Evolutionary conservation across 2,888 invertebrate species (phyloP), one percentile per base, ranked within the genome.

Genomic region (Frankliniella fusca): DNA sequence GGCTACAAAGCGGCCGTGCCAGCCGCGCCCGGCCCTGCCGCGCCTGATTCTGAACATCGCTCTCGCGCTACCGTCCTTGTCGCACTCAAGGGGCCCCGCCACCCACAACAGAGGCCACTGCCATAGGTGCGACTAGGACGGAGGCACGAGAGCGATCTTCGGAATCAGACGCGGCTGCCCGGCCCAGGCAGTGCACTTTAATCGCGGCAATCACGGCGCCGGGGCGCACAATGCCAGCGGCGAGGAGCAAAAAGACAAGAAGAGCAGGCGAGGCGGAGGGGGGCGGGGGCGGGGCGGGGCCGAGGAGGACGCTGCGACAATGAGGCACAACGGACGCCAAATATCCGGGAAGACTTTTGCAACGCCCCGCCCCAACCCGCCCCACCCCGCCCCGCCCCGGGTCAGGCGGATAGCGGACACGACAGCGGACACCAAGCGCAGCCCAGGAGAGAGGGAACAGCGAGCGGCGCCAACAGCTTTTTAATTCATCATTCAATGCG

Each of bases 401-500:
- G 54, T 5, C 54, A 38, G 61, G 61, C 61, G 15, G 7, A 54
- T 9, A 54, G 61, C 61, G 15, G 7, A 54, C 54, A 54, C 5
- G 54, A n/a, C 61, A 11, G 61, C 61, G 15, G 61, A 18, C 61
- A 54, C 54, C 12, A 12, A 54, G 54, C 54, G 3, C 38, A 38
- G 38, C 38, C 38, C 38, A 38, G 38, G 3, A 38, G 38, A 38
- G 38, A 38, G 5, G 38, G 3, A 38, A 38, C 38, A 38, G 38
- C 38, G 5, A 38, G 38, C 61, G 61, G 7, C 27, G 27, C 27
- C 70, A 70, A 70, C 70, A 76, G 70, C 70, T 76, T 76, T 76
- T 76, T 76, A 76, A 76, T 76, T 76, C 27, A 27, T 76, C 70
- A 76, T 76, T 76, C 70, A 9, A 0, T n/a, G 61, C 61, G 54